Conservation (phyloP, 2,797 vertebrate species). For the Stomatorhinus walkeri region DNA sequence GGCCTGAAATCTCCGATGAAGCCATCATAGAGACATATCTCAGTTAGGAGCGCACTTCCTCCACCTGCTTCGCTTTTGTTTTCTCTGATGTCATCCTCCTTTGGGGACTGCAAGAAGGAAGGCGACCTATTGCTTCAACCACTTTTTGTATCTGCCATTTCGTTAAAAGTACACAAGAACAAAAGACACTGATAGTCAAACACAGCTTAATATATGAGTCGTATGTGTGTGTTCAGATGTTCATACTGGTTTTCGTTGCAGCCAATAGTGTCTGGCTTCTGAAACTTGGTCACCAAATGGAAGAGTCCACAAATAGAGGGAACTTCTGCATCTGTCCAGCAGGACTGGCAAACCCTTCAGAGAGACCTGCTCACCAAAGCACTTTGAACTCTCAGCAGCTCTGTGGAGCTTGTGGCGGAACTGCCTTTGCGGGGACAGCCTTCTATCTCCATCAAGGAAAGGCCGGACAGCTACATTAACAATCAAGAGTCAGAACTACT, state of each 20-base stretch:
- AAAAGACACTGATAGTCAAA: neutral
- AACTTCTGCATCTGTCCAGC: neutral
- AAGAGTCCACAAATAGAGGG: neutral
- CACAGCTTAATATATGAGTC: neutral
- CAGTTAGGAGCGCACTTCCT: neutral
- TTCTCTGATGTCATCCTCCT: neutral
- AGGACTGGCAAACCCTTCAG: neutral
- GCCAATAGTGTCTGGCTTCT: neutral
- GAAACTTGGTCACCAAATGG: neutral
- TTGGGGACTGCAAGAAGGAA: neutral
- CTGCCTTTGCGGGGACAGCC: neutral
- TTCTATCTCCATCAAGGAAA: neutral
- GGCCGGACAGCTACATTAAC: neutral
- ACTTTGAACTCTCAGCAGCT: neutral
- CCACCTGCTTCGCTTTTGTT: neutral
- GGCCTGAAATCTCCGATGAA: neutral
- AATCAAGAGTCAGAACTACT: neutral
- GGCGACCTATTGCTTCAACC: neutral
- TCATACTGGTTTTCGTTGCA: neutral
- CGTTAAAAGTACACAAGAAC: neutral
- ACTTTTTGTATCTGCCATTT: neutral
- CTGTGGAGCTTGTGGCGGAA: neutral
- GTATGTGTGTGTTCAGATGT: neutral
- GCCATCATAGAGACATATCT: neutral
- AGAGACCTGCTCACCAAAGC: neutral